phyloP scores from a whole-genome alignment of 2,797 vertebrate genomes.

The Pyrocephalus nanus region DNA sequence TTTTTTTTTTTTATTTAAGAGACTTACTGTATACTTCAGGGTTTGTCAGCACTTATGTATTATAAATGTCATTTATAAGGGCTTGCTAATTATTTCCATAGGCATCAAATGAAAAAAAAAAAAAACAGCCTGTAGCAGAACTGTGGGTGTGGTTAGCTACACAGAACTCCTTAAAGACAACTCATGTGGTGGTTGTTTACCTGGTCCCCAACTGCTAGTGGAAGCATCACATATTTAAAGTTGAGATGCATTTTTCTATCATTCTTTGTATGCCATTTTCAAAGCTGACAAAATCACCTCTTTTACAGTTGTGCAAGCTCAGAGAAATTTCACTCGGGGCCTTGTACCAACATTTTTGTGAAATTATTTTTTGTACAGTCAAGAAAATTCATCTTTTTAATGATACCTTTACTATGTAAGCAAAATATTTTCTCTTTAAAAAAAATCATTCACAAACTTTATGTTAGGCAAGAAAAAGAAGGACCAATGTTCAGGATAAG shows the following conservation, averaged over 20 bases:
- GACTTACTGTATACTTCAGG: neutral
- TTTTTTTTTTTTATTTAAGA: neutral
- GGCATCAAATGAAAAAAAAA: neutral
- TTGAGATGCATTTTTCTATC: neutral
- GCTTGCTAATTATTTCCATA: slow-evolving; percentile 24
- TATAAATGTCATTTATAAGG: neutral
- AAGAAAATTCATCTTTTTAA: neutral
- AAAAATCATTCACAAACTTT: neutral
- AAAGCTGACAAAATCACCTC: neutral
- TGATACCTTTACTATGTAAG: neutral
- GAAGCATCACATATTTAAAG: neutral
- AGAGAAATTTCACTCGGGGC: neutral
- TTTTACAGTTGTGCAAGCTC: neutral
- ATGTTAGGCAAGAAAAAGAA: neutral
- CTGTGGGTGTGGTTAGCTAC: too few species aligned
- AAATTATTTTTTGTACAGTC: neutral
- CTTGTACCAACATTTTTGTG: neutral
- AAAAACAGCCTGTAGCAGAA: neutral
- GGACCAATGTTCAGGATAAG: neutral
- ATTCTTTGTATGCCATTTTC: neutral
- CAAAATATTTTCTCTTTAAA: neutral
- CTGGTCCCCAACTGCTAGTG: neutral
- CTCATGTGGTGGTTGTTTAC: neutral
- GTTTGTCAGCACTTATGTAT: neutral
- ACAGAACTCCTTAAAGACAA: neutral